Conservation (phyloP, 2,797 vertebrate genomes). For the Tangara arthus region DNA sequence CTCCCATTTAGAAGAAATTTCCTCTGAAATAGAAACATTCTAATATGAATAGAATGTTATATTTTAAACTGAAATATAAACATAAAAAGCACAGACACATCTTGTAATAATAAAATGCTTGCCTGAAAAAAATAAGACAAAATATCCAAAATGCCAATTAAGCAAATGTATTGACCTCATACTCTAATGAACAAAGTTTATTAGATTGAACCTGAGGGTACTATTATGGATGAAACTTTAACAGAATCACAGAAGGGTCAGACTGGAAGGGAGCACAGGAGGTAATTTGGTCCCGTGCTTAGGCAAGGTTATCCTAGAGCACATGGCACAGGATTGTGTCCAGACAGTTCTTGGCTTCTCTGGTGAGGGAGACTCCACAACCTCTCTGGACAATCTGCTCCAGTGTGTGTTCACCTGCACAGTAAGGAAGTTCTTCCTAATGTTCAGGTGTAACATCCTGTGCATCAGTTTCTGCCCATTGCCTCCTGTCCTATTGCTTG, state of each 20-base stretch:
- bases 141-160: not conserved
- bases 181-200: not conserved
- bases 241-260: not conserved
- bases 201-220: not conserved
- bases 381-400: not conserved
- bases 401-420: not conserved
- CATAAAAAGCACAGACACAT: rapidly evolving
- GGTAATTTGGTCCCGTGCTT: not conserved
- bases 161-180: not conserved
- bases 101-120: not conserved
- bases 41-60: not conserved
- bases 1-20: not conserved
- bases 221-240: not conserved
- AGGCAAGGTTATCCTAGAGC: not conserved
- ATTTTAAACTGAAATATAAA: not conserved
- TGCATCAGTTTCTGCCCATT: not conserved
- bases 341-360: not conserved
- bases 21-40: not conserved
- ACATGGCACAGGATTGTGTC: rapidly evolving
- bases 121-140: not conserved
- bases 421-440: not conserved
- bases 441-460: too few species aligned
- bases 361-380: too few species aligned
- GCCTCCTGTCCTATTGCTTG: not conserved
- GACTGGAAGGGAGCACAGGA: not conserved